Conservation (phyloP, 2,888 invertebrate species). For the Nebria brevicollis region DNA sequence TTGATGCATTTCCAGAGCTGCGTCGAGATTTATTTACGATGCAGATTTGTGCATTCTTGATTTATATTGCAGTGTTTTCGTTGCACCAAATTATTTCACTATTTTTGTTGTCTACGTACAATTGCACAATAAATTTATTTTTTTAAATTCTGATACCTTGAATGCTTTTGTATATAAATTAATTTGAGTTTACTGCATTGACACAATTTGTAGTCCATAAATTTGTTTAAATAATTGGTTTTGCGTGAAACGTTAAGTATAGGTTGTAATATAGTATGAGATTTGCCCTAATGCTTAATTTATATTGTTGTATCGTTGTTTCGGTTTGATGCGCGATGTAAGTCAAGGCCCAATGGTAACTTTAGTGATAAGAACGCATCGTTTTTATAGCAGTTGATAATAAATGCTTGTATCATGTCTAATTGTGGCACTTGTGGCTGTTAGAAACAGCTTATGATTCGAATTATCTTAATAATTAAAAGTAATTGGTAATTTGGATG, state of each 20-base stretch:
- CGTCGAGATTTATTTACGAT: background rate
- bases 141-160: background rate
- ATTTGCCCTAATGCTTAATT: constrained; percentile 11
- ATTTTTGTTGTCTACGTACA: too few species aligned
- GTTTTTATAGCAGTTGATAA: constrained; percentile 30
- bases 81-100: too few species aligned
- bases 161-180: background rate
- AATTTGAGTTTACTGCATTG: background rate
- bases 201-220: background rate
- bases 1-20: background rate
- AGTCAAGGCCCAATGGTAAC: constrained; percentile 32
- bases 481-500: background rate
- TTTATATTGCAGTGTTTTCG: too few species aligned
- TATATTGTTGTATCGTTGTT: background rate
- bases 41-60: too few species aligned
- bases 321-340: constrained; percentile 16
- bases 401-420: constrained; percentile 21
- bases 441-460: constrained; percentile 4
- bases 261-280: background rate
- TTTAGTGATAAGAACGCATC: constrained; percentile 31
- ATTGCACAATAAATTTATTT: too few species aligned
- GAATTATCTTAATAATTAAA: background rate
- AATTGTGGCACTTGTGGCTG: constrained; percentile 14
- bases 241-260: background rate
- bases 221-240: background rate